phyloP scores from a whole-genome alignment of 2,888 invertebrate species.

The Platypus cylindrus region DNA sequence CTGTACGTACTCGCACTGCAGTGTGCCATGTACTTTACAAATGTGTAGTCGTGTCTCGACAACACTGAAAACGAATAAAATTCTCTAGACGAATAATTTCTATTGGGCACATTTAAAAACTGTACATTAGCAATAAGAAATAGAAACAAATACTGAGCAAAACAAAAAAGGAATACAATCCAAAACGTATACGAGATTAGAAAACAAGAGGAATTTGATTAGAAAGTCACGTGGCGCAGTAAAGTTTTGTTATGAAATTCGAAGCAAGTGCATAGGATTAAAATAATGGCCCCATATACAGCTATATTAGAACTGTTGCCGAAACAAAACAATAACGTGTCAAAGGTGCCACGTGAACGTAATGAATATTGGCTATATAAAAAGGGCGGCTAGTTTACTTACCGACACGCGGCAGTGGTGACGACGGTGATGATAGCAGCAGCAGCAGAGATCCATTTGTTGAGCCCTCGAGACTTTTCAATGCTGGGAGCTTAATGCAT shows the following conservation, averaged over 20 bases:
- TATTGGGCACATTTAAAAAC: no score
- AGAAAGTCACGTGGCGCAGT: no score
- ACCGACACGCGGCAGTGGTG: constrained; percentile 24
- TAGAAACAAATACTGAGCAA: not conserved
- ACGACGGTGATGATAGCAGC: constrained; percentile 22
- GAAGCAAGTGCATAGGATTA: constrained; percentile 30
- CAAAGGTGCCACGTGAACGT: constrained; percentile 32
- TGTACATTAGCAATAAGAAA: not conserved
- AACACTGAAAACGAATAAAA: no score
- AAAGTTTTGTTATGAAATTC: constrained; percentile 14
- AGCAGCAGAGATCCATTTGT: constrained; percentile 31
- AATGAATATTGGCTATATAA: constrained; percentile 32
- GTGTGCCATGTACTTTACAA: no score
- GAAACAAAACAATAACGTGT: constrained; percentile 25
- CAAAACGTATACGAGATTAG: no score
- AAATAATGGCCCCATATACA: constrained; percentile 28
- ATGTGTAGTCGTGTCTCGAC: not conserved
- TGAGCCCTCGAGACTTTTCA: constrained; percentile 23
- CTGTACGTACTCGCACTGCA: constrained; percentile 3
- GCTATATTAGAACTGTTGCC: constrained; percentile 21
- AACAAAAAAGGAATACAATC: not conserved
- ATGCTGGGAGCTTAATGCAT: constrained; percentile 19
- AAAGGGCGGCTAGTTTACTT: constrained; percentile 27
- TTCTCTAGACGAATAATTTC: no score
- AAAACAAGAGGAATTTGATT: no score